Evolutionary conservation across 2,113 vertebrate species (phyloP), one percentile per base, ranked within the genome.

Genomic region (Colaptes auratus): DNA sequence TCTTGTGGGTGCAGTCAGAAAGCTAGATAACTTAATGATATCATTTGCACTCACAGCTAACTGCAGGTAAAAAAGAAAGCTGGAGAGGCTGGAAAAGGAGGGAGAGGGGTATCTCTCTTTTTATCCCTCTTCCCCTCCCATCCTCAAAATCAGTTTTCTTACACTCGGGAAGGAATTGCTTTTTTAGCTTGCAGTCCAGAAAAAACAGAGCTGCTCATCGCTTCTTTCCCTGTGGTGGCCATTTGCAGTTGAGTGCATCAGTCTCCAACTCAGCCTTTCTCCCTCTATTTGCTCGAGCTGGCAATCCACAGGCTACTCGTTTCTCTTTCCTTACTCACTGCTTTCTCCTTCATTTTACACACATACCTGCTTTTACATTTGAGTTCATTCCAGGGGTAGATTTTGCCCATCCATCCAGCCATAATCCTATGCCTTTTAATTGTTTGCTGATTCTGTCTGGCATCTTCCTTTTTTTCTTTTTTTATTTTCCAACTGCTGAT

Each of bases 1-100:
- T 85, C 87, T 93, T 31, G 79, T 88, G 93, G 79, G 69, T 81
- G 79, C 93, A 93, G 79, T 88, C 87, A 83, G 89, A 82, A 88
- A 91, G 96, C 79, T 89, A 64, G 91, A 92, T 96, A 96, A 93
- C 91, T 91, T 95, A 93, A 96, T 95, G 91, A 58, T 93, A 93
- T 89, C 82, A 92, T 96, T 92, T 95, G 69, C 88, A 69, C 90
- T 95, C 93, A 81, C 76, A 58, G 90, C 74, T 78, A 93, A 67
- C 92, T 39, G 61, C 64, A 93, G 89, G 85, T 90, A 77, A 64
- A 78, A 88, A 88, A 88, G 84, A 91, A 89, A 92, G 6, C 33
- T 53, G 48, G 31, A 83, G 56, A 39, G 64, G 21, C 14, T 88
- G 58, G 27, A 1, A 60, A 89, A 42, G 42, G 42, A 76, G 27